phyloP scores from a whole-genome alignment of 1,140 invertebrate genomes.

The Teleopsis dalmanni region DNA sequence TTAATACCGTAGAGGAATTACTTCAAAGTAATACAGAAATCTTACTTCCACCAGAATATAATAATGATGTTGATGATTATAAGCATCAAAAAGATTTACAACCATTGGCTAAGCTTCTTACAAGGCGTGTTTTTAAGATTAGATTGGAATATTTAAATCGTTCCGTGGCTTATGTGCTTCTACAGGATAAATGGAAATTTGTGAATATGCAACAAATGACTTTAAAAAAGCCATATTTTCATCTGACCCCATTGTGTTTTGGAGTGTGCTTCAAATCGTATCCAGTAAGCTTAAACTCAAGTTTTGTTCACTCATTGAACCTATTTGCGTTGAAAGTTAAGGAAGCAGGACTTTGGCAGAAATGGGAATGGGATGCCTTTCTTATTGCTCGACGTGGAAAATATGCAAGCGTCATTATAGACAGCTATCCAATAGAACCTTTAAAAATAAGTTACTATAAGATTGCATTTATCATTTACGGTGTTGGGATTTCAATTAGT shows the following conservation, averaged over 20 bases:
- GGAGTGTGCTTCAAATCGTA: slow-evolving; percentile 30
- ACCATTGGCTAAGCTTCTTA: too few species aligned
- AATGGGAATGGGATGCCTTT: slow-evolving; percentile 28
- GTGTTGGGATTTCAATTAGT: too few species aligned
- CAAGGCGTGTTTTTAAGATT: slow-evolving; percentile 23
- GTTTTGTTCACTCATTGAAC: slow-evolving; percentile 19
- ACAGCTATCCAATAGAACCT: slow-evolving; percentile 30
- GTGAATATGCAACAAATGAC: slow-evolving; percentile 4
- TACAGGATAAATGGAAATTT: slow-evolving; percentile 27
- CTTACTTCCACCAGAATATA: too few species aligned
- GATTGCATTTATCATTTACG: slow-evolving; percentile 31
- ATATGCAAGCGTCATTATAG: slow-evolving; percentile 10
- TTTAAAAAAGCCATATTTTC: slow-evolving; percentile 21
- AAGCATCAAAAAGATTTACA: slow-evolving; percentile 19
- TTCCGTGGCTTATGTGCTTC: slow-evolving; percentile 27
- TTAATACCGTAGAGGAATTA: slow-evolving; percentile 26
- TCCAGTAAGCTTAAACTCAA: slow-evolving; percentile 26
- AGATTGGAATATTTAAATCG: slow-evolving; percentile 19
- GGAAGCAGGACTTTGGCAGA: slow-evolving; percentile 20
- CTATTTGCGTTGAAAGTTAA: slow-evolving; percentile 23
- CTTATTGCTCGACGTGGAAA: slow-evolving; percentile 22
- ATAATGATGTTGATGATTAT: slow-evolving; percentile 26
- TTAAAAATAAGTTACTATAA: slow-evolving; percentile 27
- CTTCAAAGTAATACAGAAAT: slow-evolving; percentile 18
- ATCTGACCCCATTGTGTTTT: slow-evolving; percentile 29